Conservation (phyloP, 2,888 invertebrate genomes). For the Pristionchus arcanus region DNA sequence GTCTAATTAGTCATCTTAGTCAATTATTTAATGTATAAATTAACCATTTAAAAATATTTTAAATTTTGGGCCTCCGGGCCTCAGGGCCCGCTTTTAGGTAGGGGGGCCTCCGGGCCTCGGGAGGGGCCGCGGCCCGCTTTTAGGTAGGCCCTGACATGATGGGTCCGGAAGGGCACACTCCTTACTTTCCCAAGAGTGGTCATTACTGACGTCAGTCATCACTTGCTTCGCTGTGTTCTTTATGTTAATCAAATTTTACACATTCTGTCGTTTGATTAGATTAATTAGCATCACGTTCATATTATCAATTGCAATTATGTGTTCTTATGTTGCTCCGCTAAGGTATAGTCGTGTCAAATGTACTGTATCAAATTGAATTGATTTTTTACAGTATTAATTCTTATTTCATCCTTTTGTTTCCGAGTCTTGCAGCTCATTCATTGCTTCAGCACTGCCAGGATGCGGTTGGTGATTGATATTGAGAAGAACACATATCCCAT, state of each 20-base stretch:
- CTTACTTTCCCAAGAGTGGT: background rate
- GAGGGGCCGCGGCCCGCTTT: too few species aligned
- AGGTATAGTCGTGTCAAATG: background rate
- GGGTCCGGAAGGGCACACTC: background rate
- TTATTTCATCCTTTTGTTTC: background rate
- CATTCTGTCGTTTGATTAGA: background rate
- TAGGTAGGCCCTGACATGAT: too few species aligned
- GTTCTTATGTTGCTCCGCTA: background rate
- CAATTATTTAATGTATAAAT: too few species aligned
- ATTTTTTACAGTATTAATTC: background rate
- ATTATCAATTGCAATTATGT: background rate
- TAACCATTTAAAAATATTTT: too few species aligned
- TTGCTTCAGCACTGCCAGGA: background rate
- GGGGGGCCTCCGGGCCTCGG: too few species aligned
- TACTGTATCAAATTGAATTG: background rate
- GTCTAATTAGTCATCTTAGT: too few species aligned
- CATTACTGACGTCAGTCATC: background rate
- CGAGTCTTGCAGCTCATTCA: background rate
- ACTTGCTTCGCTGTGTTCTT: background rate
- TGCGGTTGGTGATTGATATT: slow-evolving; percentile 31
- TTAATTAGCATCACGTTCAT: background rate
- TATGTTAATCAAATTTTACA: background rate
- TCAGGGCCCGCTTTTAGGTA: too few species aligned
- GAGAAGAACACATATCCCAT: background rate
- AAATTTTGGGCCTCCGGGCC: too few species aligned